Base-by-base conservation (phyloP, 2,888 invertebrate genomes). In the Oscheius myriophilus region DNA sequence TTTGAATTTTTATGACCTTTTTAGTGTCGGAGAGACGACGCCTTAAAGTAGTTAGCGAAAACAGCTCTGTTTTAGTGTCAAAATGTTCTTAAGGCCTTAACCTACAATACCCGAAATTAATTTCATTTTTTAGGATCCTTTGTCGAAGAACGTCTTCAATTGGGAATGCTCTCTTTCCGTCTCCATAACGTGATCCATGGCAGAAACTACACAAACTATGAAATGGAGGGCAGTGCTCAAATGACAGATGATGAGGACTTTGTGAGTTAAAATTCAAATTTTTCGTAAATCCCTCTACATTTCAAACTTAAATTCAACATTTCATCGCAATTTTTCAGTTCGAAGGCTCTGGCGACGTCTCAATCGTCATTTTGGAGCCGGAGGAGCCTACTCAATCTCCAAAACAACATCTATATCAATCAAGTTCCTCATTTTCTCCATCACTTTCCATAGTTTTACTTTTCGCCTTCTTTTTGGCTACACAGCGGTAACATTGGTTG, bases 221-320 rank as follows among this genome's bases (percentile, higher is more conserved):
- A 59, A 33, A 9, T 67, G 26, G 67, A 67, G 43, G 58, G 59
- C 14, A 58, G 58, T n/a, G 51, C 57, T 12, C 26, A 25, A 14
- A 11, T 52, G 9, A 25, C 61, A 2, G 67, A 67, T n/a, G 61
- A 67, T 25, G 67, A 67, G 43, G 67, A 67, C 39, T 65, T 45
- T 46, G 65, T 65, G 18, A 54, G 64, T 53, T 9, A 7, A 21
- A 1, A 6, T 55, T 26, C 11, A 42, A 39, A 41, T 7, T 42
- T 11, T 25, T 42, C 7, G n/a, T 41, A 11, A 57, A 41, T 41
- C 21, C 18, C 3, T 46, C 12, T 18, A 46, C 6, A 3, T 18
- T 46, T 53, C 16, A 25, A 21, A 1, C 12, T 18, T 7, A 12
- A 3, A 6, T 46, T 53, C 16, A 25, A 21, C 0, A 46, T 46